A percentile compares a stretch with the other conserved stretches of the same genome.
These are phyloP conservation scores for Podarcis raffonei DNA, from an alignment of 2,113 vertebrate genomes.

Conservation along the genomic window DNA sequence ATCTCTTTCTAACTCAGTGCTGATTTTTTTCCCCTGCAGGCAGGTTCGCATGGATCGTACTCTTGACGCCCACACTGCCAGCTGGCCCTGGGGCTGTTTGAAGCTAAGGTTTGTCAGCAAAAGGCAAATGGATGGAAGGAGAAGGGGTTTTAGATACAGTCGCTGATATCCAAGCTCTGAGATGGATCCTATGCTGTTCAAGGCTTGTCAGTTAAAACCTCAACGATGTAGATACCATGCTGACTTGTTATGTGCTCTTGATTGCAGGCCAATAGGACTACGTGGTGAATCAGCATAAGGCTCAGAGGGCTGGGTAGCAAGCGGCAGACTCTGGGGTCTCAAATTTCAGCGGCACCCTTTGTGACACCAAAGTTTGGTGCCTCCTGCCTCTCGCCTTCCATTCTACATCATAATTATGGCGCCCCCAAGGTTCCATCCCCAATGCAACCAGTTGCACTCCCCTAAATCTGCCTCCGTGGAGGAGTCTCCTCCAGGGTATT, in stretches of 20 bases:
- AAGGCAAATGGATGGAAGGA: background rate
- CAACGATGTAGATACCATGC: background rate
- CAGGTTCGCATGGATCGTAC: background rate
- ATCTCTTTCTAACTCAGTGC: background rate
- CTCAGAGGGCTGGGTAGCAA: too few species aligned
- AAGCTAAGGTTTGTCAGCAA: background rate
- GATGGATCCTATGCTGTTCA: background rate
- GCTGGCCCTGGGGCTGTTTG: background rate
- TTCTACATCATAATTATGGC: too few species aligned
- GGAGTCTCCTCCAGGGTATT: background rate
- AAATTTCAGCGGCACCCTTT: too few species aligned
- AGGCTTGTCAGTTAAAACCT: accelerated
- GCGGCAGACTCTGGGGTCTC: too few species aligned
- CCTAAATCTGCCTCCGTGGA: too few species aligned
- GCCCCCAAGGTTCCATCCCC: too few species aligned
- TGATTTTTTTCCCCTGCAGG: background rate
- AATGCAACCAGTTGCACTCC: too few species aligned
- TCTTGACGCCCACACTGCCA: background rate
- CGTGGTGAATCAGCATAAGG: background rate
- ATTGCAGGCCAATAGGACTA: background rate
- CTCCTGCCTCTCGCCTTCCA: too few species aligned
- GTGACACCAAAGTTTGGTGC: too few species aligned
- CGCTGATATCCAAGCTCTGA: background rate
- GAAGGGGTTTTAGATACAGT: background rate
- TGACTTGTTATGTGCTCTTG: background rate